Evolutionary conservation across 2,888 invertebrate species (phyloP), one percentile per base, ranked within the genome.

Genomic region (Tromatobia lineatoria): DNA sequence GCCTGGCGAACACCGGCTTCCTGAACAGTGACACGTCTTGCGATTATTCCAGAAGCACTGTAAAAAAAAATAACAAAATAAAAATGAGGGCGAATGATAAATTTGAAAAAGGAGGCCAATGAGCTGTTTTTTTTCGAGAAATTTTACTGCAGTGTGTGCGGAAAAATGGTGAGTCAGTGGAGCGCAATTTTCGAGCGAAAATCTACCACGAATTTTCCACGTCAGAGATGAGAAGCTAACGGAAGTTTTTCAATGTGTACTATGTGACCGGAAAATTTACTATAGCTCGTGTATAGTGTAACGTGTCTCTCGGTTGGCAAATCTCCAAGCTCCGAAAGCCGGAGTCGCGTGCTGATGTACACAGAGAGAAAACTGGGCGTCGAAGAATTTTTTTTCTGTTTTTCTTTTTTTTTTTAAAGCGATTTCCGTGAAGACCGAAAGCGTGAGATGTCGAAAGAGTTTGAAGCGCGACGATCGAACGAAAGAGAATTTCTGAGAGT

Each of bases 281-380:
- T 15, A 15, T 6, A 54, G 13, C 15, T 34, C 23, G n/a, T 50
- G 25, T 71, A 52, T 25, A 42, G 61, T 54, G 54, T 23, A 71
- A 54, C 70, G 70, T 23, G 54, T 71, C 15, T 23, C 20, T 23
- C 20, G 15, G 38, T 71, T 71, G 70, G 70, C 70, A 38, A 71
- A 20, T 7, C 8, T 71, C 70, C 70, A 71, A 23, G 10, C 23
- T 10, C 54, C 7, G 42, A 71, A 54, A 54, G 23, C 15, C 3
- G 20, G 54, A 54, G 20, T 54, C 70, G 29, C 70, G 34, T 38
- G 6, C 13, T 20, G 25, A 18, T 18, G 34, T 18, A 18, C 18
- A 45, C 45, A 1, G 20, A 70, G 52, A 52, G 52, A 52, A 52
- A 54, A 54, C 50, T 47, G 15, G 11, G 23, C 23, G n/a, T 25